Percentiles rank a stretch among this genome's conserved stretches.
phyloP scores from a whole-genome alignment of 2,113 vertebrate species.

The Abramis brama region DNA sequence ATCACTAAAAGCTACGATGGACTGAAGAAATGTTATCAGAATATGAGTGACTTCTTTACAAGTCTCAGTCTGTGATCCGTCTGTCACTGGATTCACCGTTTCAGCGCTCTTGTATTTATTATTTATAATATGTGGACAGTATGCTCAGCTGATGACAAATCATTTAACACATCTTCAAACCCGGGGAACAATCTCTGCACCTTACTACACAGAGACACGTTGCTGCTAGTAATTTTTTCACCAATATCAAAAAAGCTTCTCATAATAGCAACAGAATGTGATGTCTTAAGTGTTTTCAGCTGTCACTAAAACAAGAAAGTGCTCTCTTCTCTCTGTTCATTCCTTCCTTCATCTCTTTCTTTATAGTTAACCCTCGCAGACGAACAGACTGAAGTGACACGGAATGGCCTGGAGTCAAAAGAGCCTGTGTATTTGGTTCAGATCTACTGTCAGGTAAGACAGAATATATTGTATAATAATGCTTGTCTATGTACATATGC shows the following conservation, averaged over 20 bases:
- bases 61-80: slow-evolving; percentile 10
- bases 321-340: background rate
- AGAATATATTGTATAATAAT: background rate
- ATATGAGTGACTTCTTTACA: background rate
- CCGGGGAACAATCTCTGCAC: background rate
- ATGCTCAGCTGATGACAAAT: slow-evolving; percentile 47
- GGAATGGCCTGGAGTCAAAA: slow-evolving; percentile 93
- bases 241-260: background rate
- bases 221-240: background rate
- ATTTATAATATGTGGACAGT: slow-evolving; percentile 44
- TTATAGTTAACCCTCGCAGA: slow-evolving; percentile 92
- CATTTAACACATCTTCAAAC: slow-evolving; percentile 27
- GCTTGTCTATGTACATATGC: background rate
- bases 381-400: slow-evolving; percentile 90
- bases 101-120: slow-evolving; percentile 44
- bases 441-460: slow-evolving; percentile 93
- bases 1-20: background rate
- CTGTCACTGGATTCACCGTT: slow-evolving; percentile 34
- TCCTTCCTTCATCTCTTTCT: slow-evolving; percentile 48
- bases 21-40: background rate
- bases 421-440: slow-evolving; percentile 97
- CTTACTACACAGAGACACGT: background rate
- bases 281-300: background rate
- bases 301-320: background rate
- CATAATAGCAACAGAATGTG: background rate